Evolutionary conservation across 2,113 vertebrate species (phyloP), one percentile per base, ranked within the genome.

Genomic region (Tor tambroides): DNA sequence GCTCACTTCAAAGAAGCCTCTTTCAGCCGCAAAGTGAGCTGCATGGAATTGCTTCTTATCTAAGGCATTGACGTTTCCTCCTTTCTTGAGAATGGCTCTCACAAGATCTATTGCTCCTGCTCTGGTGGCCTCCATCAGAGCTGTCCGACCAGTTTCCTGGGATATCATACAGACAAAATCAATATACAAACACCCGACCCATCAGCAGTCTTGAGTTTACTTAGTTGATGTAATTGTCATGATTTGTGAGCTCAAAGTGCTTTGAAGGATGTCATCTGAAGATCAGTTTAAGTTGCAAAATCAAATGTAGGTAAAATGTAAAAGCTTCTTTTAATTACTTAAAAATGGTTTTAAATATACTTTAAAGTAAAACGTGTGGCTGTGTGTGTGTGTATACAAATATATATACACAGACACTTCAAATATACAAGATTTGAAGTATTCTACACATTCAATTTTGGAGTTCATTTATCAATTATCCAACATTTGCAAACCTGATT

Each of bases 11-110:
- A 98, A 95, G 89, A 94, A 97, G 82, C 97, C 97, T 76, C 96
- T 96, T 95, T 95, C 96, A 85, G 98, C 97, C 9, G 98, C 97
- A 3, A 97, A 97, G 92, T 99, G 98, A 1, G 95, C 95, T 3
- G 97, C 97, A 0, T 93, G 92, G 87, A 94, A 90, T 86, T 94
- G 93, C 1, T 96, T 95, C 0, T 90, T 91, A 92, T 99, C 97
- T 81, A 95, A 87, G 0, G 92, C 17, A 26, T 96, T 96, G 38
- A 96, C 96, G 17, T 96, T 91, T 0, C 92, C 97, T 38, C 97
- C 97, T 91, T 85, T 95, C 89, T 90, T 94, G 1, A 99, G 94
- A 49, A 99, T 95, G 6, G 56, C 94, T 59, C 92, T 94, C 1
- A 97, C 96, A 1, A 99, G 85, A 23, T 94, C 94, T 7, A 94